Conservation (phyloP, 1,140 invertebrate species). For the Riptortus pedestris region DNA sequence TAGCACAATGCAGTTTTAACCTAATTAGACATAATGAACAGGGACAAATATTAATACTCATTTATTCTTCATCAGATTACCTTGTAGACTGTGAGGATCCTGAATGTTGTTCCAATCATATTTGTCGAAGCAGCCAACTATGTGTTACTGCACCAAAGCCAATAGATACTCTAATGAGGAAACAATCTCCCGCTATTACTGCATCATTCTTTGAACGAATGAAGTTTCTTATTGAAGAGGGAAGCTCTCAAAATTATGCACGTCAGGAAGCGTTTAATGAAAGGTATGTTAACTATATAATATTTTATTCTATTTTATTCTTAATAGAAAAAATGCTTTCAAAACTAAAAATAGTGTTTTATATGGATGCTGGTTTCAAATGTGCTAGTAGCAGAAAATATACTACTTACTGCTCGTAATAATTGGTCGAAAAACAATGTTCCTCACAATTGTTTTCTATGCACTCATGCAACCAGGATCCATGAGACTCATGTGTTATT, state of each 20-base stretch:
- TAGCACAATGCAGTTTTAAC: no score
- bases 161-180: slow-evolving; percentile 82
- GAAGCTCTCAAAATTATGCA: slow-evolving; percentile 92
- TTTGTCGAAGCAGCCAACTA: slow-evolving; percentile 73
- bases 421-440: no score
- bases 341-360: no score
- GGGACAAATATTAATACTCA: neutral
- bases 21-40: no score
- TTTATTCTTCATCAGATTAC: slow-evolving; percentile 73
- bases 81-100: slow-evolving; percentile 94
- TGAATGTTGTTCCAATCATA: slow-evolving; percentile 78
- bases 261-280: slow-evolving; percentile 90
- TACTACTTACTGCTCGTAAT: no score
- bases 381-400: no score
- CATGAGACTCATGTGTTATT: no score
- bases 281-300: slow-evolving; percentile 69
- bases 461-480: no score
- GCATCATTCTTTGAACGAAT: slow-evolving; percentile 96
- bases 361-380: no score
- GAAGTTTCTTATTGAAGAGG: slow-evolving; percentile 95
- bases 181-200: slow-evolving; percentile 88
- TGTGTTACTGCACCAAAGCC: slow-evolving; percentile 88
- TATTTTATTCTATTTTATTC: no score
- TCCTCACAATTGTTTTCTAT: no score
- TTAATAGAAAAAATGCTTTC: no score